Evolutionary conservation across 2,113 vertebrate species (phyloP), one percentile per base, ranked within the genome.

Genomic region (Takifugu flavidus): DNA sequence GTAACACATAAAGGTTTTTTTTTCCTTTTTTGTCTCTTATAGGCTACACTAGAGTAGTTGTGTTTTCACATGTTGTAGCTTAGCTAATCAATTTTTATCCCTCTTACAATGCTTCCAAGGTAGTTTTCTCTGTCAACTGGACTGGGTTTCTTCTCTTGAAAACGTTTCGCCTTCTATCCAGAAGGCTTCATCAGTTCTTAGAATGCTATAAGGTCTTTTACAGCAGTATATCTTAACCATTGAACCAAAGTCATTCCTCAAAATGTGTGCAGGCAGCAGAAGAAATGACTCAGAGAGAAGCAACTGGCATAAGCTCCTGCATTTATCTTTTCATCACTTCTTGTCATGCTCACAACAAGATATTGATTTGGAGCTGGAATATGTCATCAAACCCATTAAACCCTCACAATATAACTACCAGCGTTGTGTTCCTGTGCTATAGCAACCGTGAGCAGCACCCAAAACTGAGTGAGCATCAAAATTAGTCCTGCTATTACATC

Each of bases 61-160:
- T 56, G 65, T 73, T 75, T 71, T 68, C 34, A 39, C 34, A 39
- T 39, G 11, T 71, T 63, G 61, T 74, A 74, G 58, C 78, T 78
- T 61, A 72, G 54, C 65, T 83, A 79, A 85, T 86, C 79, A 75
- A 58, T 83, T 79, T 67, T 74, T 88, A 89, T 85, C 86, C 85
- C 50, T 73, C 52, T 64, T 44, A 79, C 63, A 64, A 80, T 20
- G 20, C 20, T 20, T 20, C 20, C 20, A 20, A 20, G 20, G 20
- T 20, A 20, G 20, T 20, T 20, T 20, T 20, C 20, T 20, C 20
- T 20, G 20, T 20, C 20, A 20, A 20, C 20, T 20, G 20, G 20
- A 20, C 20, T 20, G 20, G 20, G 20, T 20, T 20, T 20, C 20
- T 20, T 20, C 20, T 20, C 20, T 20, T 20, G 20, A 20, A 20